Base-by-base conservation (phyloP, 2,797 vertebrate genomes). In the Crenuchus spilurus region DNA sequence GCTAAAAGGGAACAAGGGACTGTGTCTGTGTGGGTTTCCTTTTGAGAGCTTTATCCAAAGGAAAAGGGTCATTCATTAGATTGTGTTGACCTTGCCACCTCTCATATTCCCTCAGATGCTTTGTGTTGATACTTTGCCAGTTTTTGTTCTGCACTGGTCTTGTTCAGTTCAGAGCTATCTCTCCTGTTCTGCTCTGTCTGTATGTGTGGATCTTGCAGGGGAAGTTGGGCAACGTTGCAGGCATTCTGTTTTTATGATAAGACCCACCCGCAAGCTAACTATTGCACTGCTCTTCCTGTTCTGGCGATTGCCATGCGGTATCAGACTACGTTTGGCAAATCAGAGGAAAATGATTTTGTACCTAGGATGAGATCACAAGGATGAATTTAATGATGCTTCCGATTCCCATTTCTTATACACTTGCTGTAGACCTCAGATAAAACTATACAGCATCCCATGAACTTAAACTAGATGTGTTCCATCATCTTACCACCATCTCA, bases 211-310 rank as follows among this genome's bases (percentile, higher is more conserved):
- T 86, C 28, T 77, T 52, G 49, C 77, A 24, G 54, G 54, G 82
- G 87, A 92, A 88, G 84, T 92, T 92, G 80, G 79, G 87, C 79
- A 91, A 91, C 57, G 55, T 63, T 30, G 37, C 78, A 42, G 70
- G 77, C 73, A 84, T 90, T 86, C 86, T 85, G 63, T 74, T 87
- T 62, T 84, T 24, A 55, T 87, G 83, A 84, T 84, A 76, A 78
- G 70, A 75, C 77, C 44, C 65, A 69, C 67, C 79, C 80, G 80
- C 83, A 83, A 74, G 48, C 74, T 75, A 65, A 37, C 73, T 76
- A 69, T 76, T 83, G 74, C 62, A 74, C 76, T 72, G 64, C 67
- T 76, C 82, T 90, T 90, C 87, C 88, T 88, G 80, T 87, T 80
- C 67, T 76, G 67, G 65, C 69, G 77, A 10, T 73, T 55, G 46